These are phyloP conservation scores for Calcarius lapponicus DNA, from an alignment of 2,797 vertebrate species.

Conservation along the genomic window DNA sequence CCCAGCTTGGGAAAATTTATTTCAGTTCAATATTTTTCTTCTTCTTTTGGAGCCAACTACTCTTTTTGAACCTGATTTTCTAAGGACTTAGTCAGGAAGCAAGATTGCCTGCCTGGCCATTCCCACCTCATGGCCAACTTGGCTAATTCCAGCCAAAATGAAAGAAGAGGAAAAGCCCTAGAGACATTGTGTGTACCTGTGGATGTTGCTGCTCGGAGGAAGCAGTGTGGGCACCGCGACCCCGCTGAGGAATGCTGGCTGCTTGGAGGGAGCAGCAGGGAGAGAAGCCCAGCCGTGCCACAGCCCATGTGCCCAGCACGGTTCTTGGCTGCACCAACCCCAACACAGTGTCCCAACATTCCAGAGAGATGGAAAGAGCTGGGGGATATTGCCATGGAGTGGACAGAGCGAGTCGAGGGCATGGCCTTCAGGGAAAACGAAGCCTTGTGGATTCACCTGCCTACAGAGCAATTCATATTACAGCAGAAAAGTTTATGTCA, in stretches of 20 bases:
- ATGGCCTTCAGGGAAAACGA: background rate
- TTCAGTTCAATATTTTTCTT: background rate
- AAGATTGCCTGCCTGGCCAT: background rate
- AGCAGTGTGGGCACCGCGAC: accelerated
- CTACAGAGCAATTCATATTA: accelerated
- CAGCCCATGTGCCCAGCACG: accelerated
- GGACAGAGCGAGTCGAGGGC: accelerated
- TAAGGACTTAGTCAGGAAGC: background rate
- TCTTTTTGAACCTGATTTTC: background rate
- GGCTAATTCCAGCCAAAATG: background rate
- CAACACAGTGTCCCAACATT: accelerated
- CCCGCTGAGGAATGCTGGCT: background rate
- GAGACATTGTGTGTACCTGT: background rate
- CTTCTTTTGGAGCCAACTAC: background rate
- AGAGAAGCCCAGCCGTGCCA: background rate
- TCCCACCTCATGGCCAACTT: background rate
- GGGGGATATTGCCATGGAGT: accelerated
- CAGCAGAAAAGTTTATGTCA: accelerated
- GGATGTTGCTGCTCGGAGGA: background rate
- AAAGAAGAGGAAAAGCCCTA: background rate
- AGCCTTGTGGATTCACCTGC: background rate
- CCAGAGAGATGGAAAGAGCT: background rate
- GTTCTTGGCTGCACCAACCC: background rate
- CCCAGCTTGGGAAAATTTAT: background rate
- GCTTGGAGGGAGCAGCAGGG: background rate